Conservation (phyloP, 2,888 invertebrate species). For the Synergus laeviventris region DNA sequence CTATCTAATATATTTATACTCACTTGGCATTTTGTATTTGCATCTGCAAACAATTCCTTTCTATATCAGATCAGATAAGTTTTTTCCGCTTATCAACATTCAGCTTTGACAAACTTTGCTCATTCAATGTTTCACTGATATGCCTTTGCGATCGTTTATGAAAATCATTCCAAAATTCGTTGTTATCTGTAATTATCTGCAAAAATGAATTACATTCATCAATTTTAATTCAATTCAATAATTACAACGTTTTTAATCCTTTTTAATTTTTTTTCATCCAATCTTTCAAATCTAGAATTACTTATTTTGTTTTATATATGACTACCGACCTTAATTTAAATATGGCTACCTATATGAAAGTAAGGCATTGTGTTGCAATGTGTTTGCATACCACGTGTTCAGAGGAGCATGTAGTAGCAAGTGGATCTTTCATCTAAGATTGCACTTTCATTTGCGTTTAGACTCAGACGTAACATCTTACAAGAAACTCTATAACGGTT, state of each 20-base stretch:
- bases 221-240: neutral
- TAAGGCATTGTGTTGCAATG: slow-evolving; percentile 44
- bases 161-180: neutral
- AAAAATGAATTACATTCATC: slow-evolving; percentile 2
- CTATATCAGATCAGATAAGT: too few species aligned
- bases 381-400: slow-evolving; percentile 56
- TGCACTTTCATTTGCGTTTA: slow-evolving; percentile 52
- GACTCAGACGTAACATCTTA: slow-evolving; percentile 46
- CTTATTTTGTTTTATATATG: neutral
- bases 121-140: neutral
- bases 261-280: neutral
- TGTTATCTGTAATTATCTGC: slow-evolving; percentile 65
- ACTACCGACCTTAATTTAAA: neutral
- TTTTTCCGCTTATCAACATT: too few species aligned
- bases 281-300: neutral
- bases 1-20: neutral
- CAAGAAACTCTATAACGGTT: slow-evolving; percentile 43
- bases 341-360: slow-evolving; percentile 5
- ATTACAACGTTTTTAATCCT: neutral
- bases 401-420: slow-evolving; percentile 51
- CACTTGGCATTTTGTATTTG: neutral
- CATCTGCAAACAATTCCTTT: too few species aligned
- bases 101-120: neutral
- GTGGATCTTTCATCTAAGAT: slow-evolving; percentile 47
- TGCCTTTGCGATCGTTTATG: neutral